phyloP scores from a whole-genome alignment of 2,113 vertebrate genomes.

The Microcebus murinus region DNA sequence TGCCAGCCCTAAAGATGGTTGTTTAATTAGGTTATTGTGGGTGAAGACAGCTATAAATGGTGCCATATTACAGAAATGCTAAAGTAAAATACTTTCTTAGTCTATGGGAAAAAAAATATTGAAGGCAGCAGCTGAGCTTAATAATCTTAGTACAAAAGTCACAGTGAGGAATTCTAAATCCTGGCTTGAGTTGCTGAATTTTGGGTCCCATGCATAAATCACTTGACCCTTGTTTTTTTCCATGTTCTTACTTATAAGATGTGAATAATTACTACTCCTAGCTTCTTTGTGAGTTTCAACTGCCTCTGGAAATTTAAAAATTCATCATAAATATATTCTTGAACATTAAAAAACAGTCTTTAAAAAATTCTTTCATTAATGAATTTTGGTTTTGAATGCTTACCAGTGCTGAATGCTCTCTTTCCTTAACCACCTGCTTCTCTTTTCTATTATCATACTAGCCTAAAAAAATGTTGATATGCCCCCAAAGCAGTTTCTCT shows the following conservation, averaged over 20 bases:
- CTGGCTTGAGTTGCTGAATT: slow-evolving; percentile 40
- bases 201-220: slow-evolving; percentile 33
- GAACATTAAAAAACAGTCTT: slow-evolving; percentile 1
- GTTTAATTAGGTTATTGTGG: slow-evolving; percentile 44
- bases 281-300: slow-evolving; percentile 39
- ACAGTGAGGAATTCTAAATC: slow-evolving; percentile 16
- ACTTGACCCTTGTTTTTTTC: slow-evolving; percentile 21
- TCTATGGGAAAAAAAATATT: slow-evolving; percentile 42
- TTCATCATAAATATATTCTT: slow-evolving; percentile 12
- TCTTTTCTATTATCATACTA: not conserved
- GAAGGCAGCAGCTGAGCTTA: slow-evolving; percentile 57
- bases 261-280: slow-evolving; percentile 23
- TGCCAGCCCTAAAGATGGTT: not conserved
- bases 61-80: slow-evolving; percentile 55
- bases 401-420: not conserved
- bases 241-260: slow-evolving; percentile 61
- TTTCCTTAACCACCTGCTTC: not conserved
- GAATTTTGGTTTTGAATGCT: slow-evolving; percentile 12
- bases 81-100: slow-evolving; percentile 45
- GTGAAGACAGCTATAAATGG: slow-evolving; percentile 57
- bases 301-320: slow-evolving; percentile 39
- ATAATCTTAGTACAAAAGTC: slow-evolving; percentile 44
- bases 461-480: not conserved
- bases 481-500: not conserved
- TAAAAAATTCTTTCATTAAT: not conserved